Percentiles rank a stretch among this genome's conserved stretches.
phyloP scores from a whole-genome alignment of 2,113 vertebrate genomes.

The Oreotrochilus melanogaster region DNA sequence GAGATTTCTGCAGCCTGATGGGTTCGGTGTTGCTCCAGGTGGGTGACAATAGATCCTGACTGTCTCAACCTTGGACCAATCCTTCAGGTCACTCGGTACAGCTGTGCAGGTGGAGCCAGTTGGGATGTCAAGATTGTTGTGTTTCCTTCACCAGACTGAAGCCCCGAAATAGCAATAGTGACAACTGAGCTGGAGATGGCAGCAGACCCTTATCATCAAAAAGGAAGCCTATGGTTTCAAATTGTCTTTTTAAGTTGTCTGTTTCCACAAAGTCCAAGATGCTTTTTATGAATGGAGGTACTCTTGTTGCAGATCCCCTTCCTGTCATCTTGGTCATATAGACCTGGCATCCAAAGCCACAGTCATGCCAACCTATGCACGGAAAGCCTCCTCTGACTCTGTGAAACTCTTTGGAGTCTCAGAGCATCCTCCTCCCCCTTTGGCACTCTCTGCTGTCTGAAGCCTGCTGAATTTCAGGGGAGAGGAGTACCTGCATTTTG shows the following conservation, averaged over 20 bases:
- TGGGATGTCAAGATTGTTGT: neutral
- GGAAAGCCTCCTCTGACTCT: neutral
- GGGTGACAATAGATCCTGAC: neutral
- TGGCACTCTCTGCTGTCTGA: neutral
- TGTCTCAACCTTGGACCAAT: neutral
- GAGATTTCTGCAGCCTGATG: neutral
- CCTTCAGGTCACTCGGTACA: neutral
- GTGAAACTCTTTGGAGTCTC: neutral
- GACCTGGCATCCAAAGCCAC: neutral
- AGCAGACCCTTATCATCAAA: conserved; percentile 47
- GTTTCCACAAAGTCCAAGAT: neutral
- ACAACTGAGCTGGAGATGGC: conserved; percentile 58
- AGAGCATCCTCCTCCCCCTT: neutral
- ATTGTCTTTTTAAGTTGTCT: neutral
- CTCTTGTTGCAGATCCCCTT: neutral
- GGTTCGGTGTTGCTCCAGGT: neutral
- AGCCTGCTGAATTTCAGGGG: neutral
- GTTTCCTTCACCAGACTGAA: neutral
- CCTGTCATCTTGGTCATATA: neutral
- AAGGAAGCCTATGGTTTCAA: neutral
- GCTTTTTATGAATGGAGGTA: neutral
- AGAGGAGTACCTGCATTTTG: neutral
- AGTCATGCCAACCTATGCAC: accelerated
- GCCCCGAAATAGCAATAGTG: neutral
- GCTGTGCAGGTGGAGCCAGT: neutral